Conservation (phyloP, 2,888 invertebrate genomes). For the Agrilus mali region DNA sequence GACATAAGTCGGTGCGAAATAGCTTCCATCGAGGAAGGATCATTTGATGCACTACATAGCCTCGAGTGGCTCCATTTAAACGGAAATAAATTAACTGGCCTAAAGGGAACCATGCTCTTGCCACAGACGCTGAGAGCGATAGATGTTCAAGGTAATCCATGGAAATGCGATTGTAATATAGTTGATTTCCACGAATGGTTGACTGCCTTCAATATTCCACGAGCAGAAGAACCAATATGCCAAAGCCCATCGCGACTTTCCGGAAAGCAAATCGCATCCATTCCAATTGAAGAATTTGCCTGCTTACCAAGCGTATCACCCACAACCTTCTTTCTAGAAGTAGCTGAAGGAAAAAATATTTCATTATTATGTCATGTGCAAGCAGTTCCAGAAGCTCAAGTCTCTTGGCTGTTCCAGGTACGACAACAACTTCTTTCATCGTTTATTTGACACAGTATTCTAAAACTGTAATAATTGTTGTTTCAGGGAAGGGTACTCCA, state of each 20-base stretch:
- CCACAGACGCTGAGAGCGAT: conserved; percentile 70
- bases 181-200: conserved; percentile 69
- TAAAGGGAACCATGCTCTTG: conserved; percentile 54
- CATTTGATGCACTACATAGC: conserved; percentile 68
- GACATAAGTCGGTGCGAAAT: conserved; percentile 75
- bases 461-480: too few relatives aligned
- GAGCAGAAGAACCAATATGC: conserved; percentile 67
- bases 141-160: conserved; percentile 74
- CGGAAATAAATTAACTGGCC: conserved; percentile 63
- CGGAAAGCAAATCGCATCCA: conserved; percentile 52
- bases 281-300: conserved; percentile 60
- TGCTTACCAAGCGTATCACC: conserved; percentile 70
- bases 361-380: conserved; percentile 69
- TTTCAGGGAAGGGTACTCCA: conserved; percentile 62
- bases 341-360: conserved; percentile 69
- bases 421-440: conserved; percentile 7
- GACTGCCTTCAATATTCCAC: conserved; percentile 60
- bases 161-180: conserved; percentile 79
- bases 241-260: conserved; percentile 54
- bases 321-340: conserved; percentile 62
- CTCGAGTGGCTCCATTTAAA: conserved; percentile 77
- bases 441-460: too few relatives aligned
- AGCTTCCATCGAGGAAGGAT: conserved; percentile 60
- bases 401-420: conserved; percentile 59
- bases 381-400: conserved; percentile 68